phyloP scores from a whole-genome alignment of 2,888 invertebrate genomes.

The Eupithecia subfuscata region DNA sequence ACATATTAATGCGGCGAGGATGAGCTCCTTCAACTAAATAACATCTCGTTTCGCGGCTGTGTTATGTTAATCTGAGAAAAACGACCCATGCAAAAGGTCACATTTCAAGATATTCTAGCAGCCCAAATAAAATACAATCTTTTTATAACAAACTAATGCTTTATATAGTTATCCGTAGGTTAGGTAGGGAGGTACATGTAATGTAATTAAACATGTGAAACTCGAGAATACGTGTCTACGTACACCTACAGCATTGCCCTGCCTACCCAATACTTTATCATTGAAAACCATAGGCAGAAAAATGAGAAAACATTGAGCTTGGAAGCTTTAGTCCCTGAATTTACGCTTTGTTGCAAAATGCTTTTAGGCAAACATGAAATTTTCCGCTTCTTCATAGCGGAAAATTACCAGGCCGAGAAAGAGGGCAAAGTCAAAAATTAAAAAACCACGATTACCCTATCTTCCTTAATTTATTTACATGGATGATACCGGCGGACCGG shows the following conservation, averaged over 20 bases:
- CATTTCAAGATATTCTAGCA: neutral
- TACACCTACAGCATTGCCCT: neutral
- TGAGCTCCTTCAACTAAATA: constrained; percentile 52
- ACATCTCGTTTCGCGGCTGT: constrained; percentile 52
- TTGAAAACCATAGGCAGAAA: neutral
- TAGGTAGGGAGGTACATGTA: neutral
- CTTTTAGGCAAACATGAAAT: constrained; percentile 2
- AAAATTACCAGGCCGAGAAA: constrained; percentile 3
- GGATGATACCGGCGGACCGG: too few relatives aligned
- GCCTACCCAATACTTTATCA: neutral
- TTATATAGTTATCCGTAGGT: neutral
- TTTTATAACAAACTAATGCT: neutral
- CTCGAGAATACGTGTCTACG: neutral
- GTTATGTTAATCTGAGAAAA: constrained; percentile 50
- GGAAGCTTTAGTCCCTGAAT: neutral
- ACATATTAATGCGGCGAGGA: constrained; percentile 56
- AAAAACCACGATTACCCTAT: constrained; percentile 32
- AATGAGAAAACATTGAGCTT: neutral
- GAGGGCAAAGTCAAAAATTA: constrained; percentile 37
- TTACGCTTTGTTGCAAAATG: constrained; percentile 8
- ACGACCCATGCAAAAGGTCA: constrained; percentile 1
- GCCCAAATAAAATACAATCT: neutral
- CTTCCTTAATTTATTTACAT: too few relatives aligned
- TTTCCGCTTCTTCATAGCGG: neutral
- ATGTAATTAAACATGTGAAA: neutral